Base-by-base conservation (phyloP, 2,113 vertebrate genomes). In the Psophia crepitans region DNA sequence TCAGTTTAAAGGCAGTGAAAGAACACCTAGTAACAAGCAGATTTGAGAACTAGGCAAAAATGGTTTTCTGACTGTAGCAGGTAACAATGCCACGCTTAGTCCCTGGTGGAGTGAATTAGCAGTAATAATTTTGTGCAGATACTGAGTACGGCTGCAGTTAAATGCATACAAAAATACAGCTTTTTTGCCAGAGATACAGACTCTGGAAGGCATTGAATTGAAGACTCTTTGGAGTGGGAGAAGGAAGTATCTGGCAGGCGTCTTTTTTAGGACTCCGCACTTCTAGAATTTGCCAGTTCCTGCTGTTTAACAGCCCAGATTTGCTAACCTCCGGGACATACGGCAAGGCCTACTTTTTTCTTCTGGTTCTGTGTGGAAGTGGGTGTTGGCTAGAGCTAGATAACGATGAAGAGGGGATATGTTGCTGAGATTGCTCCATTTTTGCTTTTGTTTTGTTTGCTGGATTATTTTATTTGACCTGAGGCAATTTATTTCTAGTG, bases 281-380 rank as follows among this genome's bases (percentile, higher is more conserved):
- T 58, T 91, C 2, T 20, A 78, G 89, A 41, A 69, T 89, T 95
- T 93, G 84, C 83, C 77, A 91, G 69, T 89, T 92, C 95, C 84
- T 96, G 95, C 95, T 96, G 89, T 94, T 93, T 85, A 91, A 51
- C 86, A 95, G 89, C 89, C 89, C 89, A 94, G 70, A 87, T 97
- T 95, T 95, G 65, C 75, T 84, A 92, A 84, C 80, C 86, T 89
- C 66, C 6, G 5, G 77, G 48, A 91, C 57, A 64, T 65, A 92
- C 33, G 2, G 66, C 89, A 94, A 74, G 70, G 77, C 86, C 92
- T 91, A 16, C 58, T 92, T 92, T 92, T 87, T 94, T 53, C 70
- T 76, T 73, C 66, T 89, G 43, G 16, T 73, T 87, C 69, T 61
- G 51, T 83, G 86, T 93, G 93, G 88, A 97, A 92, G 78, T 92